Evolutionary conservation across 2,797 vertebrate genomes (phyloP).

Genomic region (Peromyscus aztecus): DNA sequence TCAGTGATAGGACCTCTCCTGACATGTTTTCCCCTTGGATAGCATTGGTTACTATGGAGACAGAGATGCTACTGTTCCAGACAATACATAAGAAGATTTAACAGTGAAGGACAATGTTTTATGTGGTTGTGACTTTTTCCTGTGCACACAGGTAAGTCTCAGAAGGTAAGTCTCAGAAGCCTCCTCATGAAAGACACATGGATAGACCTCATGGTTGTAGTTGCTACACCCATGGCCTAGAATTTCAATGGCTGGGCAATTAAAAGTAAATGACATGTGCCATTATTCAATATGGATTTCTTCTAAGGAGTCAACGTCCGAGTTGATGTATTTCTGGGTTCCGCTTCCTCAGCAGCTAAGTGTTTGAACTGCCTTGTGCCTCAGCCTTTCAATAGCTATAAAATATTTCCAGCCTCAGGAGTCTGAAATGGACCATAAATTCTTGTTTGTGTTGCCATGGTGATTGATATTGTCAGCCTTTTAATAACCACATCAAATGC

Average conservation of each 20-base stretch:
- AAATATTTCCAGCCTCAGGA: constrained; percentile 74
- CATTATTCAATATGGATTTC: not conserved
- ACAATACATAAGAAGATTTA: not conserved
- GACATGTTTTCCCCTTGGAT: not conserved
- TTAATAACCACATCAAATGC: constrained; percentile 87
- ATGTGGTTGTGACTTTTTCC: not conserved
- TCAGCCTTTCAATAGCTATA: constrained; percentile 42
- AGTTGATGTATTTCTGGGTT: constrained; percentile 3
- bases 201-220: too few species aligned
- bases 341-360: not conserved
- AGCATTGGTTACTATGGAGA: constrained; percentile 3
- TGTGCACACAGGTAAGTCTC: not conserved
- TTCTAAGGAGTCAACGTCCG: not conserved
- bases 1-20: not conserved
- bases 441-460: constrained; percentile 84
- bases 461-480: constrained; percentile 86
- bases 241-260: not conserved
- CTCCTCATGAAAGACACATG: not conserved
- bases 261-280: not conserved
- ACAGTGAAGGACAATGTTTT: not conserved
- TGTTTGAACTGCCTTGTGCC: not conserved
- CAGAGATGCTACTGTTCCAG: not conserved
- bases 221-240: accelerated
- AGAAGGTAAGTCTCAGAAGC: not conserved
- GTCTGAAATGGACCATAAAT: constrained; percentile 80